Conservation (phyloP, 1,140 invertebrate genomes). For the Eriosoma lanigerum region DNA sequence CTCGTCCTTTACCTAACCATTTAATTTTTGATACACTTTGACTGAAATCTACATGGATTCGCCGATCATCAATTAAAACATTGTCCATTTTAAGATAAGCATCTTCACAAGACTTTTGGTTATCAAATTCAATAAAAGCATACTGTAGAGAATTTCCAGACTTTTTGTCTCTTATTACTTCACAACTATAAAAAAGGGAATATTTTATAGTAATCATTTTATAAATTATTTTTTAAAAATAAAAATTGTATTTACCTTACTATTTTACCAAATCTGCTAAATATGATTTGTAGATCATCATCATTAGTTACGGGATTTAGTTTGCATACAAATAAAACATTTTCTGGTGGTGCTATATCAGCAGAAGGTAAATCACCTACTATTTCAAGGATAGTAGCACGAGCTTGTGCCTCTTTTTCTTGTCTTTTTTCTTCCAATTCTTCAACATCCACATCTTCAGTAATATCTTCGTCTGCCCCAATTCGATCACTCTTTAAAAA, state of each 20-base stretch:
- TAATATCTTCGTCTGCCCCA: conserved; percentile 90
- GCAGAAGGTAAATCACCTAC: conserved; percentile 97
- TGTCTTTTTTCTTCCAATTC: conserved; percentile 88
- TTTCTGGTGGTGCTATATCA: conserved; percentile 97
- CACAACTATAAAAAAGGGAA: conserved; percentile 68
- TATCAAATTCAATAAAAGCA: conserved; percentile 98
- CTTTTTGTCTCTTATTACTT: conserved; percentile 94
- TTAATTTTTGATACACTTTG: conserved; percentile 94
- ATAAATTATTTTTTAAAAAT: not conserved
- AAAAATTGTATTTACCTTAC: conserved; percentile 62
- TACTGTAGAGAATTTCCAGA: conserved; percentile 96
- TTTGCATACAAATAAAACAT: conserved; percentile 99
- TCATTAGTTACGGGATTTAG: conserved; percentile 98
- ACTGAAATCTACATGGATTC: conserved; percentile 99
- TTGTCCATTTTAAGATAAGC: conserved; percentile 99
- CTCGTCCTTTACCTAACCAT: conserved; percentile 82
- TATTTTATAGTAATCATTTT: not conserved
- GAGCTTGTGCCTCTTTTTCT: conserved; percentile 90
- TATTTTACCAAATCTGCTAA: conserved; percentile 94
- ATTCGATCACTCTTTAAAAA: conserved; percentile 76
- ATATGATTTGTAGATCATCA: conserved; percentile 97
- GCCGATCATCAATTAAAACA: conserved; percentile 95
- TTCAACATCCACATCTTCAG: conserved; percentile 75
- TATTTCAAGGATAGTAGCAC: conserved; percentile 97
- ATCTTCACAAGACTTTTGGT: conserved; percentile 92